Evolutionary conservation across 2,797 vertebrate species (phyloP).

Genomic region (Loriculus beryllinus): DNA sequence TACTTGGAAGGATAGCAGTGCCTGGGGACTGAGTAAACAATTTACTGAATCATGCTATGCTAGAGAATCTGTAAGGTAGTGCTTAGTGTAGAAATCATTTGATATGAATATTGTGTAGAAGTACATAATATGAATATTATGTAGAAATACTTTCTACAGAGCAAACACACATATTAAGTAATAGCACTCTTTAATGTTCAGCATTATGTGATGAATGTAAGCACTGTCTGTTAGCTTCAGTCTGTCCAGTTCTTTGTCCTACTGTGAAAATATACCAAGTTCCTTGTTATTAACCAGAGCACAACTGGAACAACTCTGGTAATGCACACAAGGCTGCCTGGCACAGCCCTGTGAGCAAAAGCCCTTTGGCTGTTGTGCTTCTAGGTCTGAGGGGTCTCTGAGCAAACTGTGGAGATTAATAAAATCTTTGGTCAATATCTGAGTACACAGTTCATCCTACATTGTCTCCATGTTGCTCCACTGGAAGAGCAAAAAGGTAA

Average conservation of each 20-base stretch:
- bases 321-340: accelerated
- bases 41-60: not conserved
- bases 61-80: not conserved
- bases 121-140: not conserved
- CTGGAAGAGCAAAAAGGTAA: not conserved
- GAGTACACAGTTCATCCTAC: not conserved
- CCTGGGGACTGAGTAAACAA: not conserved
- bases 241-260: not conserved
- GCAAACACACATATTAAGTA: not conserved
- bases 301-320: not conserved
- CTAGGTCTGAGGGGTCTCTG: not conserved
- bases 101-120: not conserved
- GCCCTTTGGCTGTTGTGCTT: not conserved
- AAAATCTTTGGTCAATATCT: not conserved
- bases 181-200: not conserved
- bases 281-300: not conserved
- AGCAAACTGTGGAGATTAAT: not conserved
- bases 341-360: not conserved
- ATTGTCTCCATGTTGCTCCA: not conserved
- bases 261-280: not conserved
- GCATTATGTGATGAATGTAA: not conserved
- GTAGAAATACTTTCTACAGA: not conserved
- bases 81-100: not conserved
- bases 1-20: not conserved
- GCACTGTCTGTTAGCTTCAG: not conserved